Evolutionary conservation across 2,888 invertebrate genomes (phyloP).

Genomic region (Arctia plantaginis): DNA sequence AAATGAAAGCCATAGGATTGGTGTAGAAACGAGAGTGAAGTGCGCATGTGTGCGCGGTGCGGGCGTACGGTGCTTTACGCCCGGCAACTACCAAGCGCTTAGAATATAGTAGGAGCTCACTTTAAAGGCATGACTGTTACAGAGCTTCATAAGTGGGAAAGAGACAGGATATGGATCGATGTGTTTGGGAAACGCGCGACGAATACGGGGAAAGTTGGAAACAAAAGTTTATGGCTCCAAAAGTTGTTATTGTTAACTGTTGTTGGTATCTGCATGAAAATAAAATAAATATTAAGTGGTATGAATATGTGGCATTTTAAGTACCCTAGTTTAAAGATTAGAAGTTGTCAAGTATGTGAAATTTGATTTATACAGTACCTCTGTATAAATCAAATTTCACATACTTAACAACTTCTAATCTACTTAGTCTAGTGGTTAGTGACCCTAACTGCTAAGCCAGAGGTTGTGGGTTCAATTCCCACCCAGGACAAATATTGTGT

Average conservation of each 20-base stretch:
- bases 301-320: neutral
- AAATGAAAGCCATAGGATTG: constrained; percentile 54
- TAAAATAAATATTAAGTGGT: neutral
- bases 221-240: constrained; percentile 3
- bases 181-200: constrained; percentile 24
- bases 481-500: no score
- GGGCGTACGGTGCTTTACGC: constrained; percentile 82
- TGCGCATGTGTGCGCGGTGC: constrained; percentile 84
- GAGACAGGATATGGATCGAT: constrained; percentile 28
- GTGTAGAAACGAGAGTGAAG: constrained; percentile 50
- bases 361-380: neutral
- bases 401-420: neutral
- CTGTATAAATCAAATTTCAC: neutral
- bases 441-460: no score
- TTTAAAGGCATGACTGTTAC: constrained; percentile 25
- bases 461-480: no score
- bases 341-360: neutral
- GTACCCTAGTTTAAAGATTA: neutral
- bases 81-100: constrained; percentile 81
- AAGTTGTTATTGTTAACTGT: constrained; percentile 9
- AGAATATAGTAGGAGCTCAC: constrained; percentile 56
- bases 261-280: neutral
- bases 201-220: constrained; percentile 21
- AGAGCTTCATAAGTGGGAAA: constrained; percentile 24
- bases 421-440: no score